Evolutionary conservation across 2,888 invertebrate genomes (phyloP).

Genomic region (Tenthredo notha): DNA sequence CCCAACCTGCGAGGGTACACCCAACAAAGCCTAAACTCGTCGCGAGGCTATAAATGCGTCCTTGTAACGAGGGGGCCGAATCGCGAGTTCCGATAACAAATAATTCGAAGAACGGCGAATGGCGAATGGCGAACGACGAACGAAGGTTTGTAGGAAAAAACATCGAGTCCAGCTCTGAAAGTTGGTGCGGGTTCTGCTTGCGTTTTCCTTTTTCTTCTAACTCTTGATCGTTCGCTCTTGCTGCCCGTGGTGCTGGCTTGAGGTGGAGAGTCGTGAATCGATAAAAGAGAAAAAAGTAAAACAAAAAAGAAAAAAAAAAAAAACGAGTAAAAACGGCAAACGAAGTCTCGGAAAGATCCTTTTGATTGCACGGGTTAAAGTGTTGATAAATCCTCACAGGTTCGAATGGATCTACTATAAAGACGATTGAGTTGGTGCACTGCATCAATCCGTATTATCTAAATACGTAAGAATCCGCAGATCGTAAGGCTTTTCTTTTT

Average conservation of each 20-base stretch:
- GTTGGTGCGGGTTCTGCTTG: conserved; percentile 12
- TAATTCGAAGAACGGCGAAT: conserved; percentile 31
- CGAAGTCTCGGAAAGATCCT: conserved; percentile 27
- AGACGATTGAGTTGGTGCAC: conserved; percentile 12
- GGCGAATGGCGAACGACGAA: not conserved
- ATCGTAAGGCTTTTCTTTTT: not conserved
- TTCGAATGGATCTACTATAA: not conserved
- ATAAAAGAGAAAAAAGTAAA: not conserved
- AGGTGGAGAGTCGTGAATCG: conserved; percentile 9
- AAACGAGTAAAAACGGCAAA: conserved; percentile 18
- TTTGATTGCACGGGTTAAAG: conserved; percentile 20
- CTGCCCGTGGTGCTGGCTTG: not conserved
- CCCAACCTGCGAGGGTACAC: not conserved
- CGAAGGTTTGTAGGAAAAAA: not conserved
- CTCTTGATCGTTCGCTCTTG: conserved; percentile 19
- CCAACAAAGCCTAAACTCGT: conserved; percentile 36
- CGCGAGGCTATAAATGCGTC: conserved; percentile 15
- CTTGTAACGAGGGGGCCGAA: conserved; percentile 16
- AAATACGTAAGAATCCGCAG: not conserved
- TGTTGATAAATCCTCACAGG: conserved; percentile 30
- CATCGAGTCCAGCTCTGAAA: conserved; percentile 16
- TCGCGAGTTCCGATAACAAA: conserved; percentile 27
- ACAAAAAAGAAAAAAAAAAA: not conserved
- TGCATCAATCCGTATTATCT: not conserved
- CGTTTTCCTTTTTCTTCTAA: conserved; percentile 11